Percentiles rank a stretch among this genome's conserved stretches.
Conservation (phyloP, 2,113 vertebrate species). For the Pyxicephalus adspersus region DNA sequence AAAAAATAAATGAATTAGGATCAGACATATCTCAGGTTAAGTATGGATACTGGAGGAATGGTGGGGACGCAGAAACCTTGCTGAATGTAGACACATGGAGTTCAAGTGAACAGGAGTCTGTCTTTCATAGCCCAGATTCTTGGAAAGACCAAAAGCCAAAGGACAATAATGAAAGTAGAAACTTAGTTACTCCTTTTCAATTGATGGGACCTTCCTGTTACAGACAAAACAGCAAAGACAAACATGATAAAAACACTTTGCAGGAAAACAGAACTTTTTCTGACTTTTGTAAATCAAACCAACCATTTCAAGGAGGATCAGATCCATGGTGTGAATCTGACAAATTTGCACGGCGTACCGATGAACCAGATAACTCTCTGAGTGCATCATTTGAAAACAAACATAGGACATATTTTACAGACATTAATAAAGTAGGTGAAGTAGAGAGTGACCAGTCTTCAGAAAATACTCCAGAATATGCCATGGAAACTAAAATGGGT, state of each 20-base stretch:
- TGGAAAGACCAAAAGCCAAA: conserved; percentile 70
- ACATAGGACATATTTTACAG: conserved; percentile 57
- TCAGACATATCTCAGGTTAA: conserved; percentile 70
- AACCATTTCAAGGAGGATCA: conserved; percentile 51
- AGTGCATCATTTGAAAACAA: conserved; percentile 59
- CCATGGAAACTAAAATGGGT: background rate
- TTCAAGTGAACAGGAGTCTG: conserved; percentile 72
- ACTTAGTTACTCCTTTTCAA: conserved; percentile 70
- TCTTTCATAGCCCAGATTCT: conserved; percentile 73
- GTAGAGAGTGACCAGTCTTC: conserved; percentile 56
- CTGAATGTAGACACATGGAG: conserved; percentile 72
- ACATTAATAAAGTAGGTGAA: conserved; percentile 64
- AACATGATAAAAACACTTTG: conserved; percentile 60
- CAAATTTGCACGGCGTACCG: conserved; percentile 30
- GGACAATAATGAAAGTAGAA: conserved; percentile 65
- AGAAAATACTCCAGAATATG: conserved; percentile 37
- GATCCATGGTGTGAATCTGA: conserved; percentile 63
- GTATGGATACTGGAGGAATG: conserved; percentile 84
- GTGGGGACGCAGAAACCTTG: conserved; percentile 71
- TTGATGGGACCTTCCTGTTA: conserved; percentile 60
- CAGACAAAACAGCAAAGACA: conserved; percentile 64
- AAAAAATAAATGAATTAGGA: conserved; percentile 77
- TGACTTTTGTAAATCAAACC: conserved; percentile 64
- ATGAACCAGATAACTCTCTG: conserved; percentile 63
- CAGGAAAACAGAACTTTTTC: conserved; percentile 65